phyloP scores from a whole-genome alignment of 2,113 vertebrate genomes.

The Hylia prasina region DNA sequence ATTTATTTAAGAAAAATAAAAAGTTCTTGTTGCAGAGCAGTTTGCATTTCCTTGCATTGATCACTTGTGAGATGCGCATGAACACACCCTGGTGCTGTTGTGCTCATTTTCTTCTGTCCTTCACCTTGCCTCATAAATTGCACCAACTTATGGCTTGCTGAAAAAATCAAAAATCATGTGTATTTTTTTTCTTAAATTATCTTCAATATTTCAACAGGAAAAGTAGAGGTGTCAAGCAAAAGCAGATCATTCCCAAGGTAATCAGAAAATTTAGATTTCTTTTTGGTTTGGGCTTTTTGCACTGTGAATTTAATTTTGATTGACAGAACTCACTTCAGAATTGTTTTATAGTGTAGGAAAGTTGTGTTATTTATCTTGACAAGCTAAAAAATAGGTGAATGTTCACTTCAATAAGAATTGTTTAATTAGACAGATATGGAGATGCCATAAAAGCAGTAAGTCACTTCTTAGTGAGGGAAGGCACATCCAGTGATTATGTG shows the following conservation, averaged over 20 bases:
- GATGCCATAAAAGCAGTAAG: background rate
- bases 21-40: background rate
- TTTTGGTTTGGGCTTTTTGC: background rate
- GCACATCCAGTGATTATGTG: background rate
- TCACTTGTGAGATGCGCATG: background rate
- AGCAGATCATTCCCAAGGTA: conserved; percentile 97
- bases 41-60: background rate
- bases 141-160: conserved; percentile 34
- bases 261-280: background rate
- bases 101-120: conserved; percentile 32
- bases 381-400: background rate
- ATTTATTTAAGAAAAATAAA: background rate
- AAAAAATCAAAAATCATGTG: conserved; percentile 26
- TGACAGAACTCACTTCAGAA: background rate
- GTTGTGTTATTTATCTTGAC: background rate
- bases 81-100: background rate
- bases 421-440: background rate
- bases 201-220: conserved; percentile 83
- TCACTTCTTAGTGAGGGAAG: background rate
- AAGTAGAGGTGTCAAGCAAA: conserved; percentile 85
- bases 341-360: background rate
- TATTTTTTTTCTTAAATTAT: conserved; percentile 1
- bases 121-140: background rate
- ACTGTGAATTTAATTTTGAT: background rate
- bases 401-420: background rate